Evolutionary conservation across 2,888 invertebrate genomes (phyloP).

Genomic region (Spilarctia lutea): DNA sequence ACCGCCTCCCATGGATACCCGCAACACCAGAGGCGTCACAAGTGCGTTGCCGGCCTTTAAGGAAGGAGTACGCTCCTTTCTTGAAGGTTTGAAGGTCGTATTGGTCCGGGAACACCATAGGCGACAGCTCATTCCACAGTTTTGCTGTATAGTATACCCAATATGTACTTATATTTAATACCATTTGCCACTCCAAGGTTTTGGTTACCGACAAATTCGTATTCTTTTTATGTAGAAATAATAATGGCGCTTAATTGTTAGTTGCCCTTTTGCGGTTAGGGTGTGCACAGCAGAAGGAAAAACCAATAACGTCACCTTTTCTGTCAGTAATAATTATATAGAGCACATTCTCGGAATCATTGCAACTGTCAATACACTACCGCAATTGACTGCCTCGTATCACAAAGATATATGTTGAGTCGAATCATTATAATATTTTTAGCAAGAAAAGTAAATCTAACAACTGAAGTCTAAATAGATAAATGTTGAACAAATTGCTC

Average conservation of each 20-base stretch:
- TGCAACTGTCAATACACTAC: conserved; percentile 35
- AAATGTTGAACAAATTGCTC: background rate
- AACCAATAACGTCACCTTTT: conserved; percentile 30
- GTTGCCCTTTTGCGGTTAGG: background rate
- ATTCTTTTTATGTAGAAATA: background rate
- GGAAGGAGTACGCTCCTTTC: no score
- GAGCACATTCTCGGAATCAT: conserved; percentile 45
- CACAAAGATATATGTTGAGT: conserved; percentile 31
- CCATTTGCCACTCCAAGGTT: no score
- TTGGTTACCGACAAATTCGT: background rate
- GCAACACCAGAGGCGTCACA: no score
- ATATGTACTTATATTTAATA: no score
- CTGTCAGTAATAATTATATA: conserved; percentile 37
- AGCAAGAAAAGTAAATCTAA: background rate
- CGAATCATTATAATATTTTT: background rate
- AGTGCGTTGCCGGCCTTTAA: no score
- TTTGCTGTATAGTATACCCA: no score
- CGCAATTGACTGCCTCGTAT: conserved; percentile 35
- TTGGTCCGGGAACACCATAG: no score
- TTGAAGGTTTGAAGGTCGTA: no score
- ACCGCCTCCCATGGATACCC: no score
- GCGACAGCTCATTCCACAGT: no score
- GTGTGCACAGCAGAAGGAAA: conserved; percentile 26
- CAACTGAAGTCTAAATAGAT: background rate
- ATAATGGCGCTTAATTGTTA: background rate